A percentile compares a stretch with the other conserved stretches of the same genome.
These are phyloP conservation scores for Myrmophylax atrothorax DNA, from an alignment of 2,113 vertebrate genomes.

Conservation along the genomic window DNA sequence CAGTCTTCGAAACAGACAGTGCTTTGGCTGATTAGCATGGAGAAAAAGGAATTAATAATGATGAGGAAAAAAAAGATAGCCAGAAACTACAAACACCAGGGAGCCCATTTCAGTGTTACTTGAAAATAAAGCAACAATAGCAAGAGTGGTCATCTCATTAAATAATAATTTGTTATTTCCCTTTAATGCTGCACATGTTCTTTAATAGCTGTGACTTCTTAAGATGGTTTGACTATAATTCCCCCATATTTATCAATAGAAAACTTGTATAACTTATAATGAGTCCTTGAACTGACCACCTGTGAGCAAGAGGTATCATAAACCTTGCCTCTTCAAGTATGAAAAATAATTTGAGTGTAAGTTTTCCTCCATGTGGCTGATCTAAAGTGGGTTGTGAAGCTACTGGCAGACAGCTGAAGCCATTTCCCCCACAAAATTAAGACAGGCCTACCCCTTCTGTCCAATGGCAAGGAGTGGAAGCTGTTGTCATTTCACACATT, in stretches of 20 bases:
- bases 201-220: slow-evolving; percentile 70
- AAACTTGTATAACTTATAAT: slow-evolving; percentile 75
- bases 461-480: neutral
- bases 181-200: slow-evolving; percentile 65
- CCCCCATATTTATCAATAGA: slow-evolving; percentile 66
- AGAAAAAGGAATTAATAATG: slow-evolving; percentile 73
- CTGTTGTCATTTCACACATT: neutral
- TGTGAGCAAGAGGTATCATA: slow-evolving; percentile 47
- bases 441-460: neutral
- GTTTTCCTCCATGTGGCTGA: neutral
- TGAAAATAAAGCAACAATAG: slow-evolving; percentile 77
- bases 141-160: slow-evolving; percentile 74
- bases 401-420: neutral
- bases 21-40: slow-evolving; percentile 63
- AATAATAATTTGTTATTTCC: slow-evolving; percentile 77
- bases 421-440: neutral
- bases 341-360: neutral
- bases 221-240: slow-evolving; percentile 56
- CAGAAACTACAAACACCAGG: slow-evolving; percentile 77
- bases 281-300: slow-evolving; percentile 66
- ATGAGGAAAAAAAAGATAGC: slow-evolving; percentile 70
- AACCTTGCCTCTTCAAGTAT: slow-evolving; percentile 49
- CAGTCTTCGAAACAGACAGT: slow-evolving; percentile 44
- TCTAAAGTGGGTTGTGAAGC: slow-evolving; percentile 2
- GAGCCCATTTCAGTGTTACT: slow-evolving; percentile 65